Conservation (phyloP, 2,113 vertebrate species). For the Percina caprodes region DNA sequence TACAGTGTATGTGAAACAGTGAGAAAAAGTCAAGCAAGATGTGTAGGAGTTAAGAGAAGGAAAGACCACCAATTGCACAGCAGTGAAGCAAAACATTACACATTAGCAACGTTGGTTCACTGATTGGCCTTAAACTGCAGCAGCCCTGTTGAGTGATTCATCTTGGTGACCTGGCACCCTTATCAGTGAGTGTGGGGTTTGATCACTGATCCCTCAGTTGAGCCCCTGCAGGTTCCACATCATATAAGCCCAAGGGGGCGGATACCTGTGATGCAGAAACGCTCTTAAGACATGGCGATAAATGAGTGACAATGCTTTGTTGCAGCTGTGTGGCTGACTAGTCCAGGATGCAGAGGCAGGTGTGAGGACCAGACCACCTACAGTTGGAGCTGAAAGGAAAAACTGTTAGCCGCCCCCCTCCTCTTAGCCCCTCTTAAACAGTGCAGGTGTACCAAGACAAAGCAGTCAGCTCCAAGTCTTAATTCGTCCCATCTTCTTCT, state of each 20-base stretch:
- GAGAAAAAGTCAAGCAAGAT: conserved; percentile 31
- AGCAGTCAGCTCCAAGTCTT: conserved; percentile 64
- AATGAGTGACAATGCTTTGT: conserved; percentile 76
- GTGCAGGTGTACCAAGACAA: conserved; percentile 67
- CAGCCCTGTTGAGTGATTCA: conserved; percentile 20
- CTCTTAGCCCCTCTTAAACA: conserved; percentile 44
- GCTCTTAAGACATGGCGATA: conserved; percentile 82
- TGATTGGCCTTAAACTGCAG: conserved; percentile 25
- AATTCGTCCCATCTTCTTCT: background rate
- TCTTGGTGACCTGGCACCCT: conserved; percentile 48
- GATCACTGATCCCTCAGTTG: conserved; percentile 60
- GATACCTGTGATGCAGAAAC: conserved; percentile 64
- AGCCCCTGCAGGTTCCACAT: conserved; percentile 51
- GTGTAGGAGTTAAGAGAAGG: conserved; percentile 4
- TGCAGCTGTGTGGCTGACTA: conserved; percentile 83
- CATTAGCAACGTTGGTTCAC: conserved; percentile 61
- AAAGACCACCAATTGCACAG: conserved; percentile 43
- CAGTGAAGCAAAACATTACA: conserved; percentile 66
- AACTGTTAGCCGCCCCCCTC: conserved; percentile 21
- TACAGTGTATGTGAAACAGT: conserved; percentile 2
- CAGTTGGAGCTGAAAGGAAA: conserved; percentile 30
- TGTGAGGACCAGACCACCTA: conserved; percentile 75
- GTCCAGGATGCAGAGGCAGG: conserved; percentile 58
- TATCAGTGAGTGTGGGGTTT: conserved; percentile 57
- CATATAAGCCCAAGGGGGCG: conserved; percentile 28